Base-by-base conservation (phyloP, 2,113 vertebrate species). In the Grantiella picta region DNA sequence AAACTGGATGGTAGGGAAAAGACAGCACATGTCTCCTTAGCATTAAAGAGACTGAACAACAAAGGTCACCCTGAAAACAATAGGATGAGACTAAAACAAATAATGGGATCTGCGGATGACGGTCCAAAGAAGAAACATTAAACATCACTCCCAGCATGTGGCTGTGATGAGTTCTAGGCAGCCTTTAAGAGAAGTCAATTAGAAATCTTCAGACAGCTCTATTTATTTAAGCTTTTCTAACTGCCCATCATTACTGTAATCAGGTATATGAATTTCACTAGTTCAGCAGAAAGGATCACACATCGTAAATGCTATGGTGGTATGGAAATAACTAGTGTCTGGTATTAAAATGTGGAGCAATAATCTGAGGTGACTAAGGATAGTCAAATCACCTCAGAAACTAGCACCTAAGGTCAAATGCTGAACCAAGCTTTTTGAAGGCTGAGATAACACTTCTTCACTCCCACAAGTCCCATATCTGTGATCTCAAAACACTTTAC, bases 331-430 rank as follows among this genome's bases (percentile, higher is more conserved):
- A 75, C 70, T 75, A 18, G 44, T 86, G 90, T 96, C 96, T 96
- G 76, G 71, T 93, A 95, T 96, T 90, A 93, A 95, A 94, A 96
- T 92, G 79, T 86, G 93, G 85, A 93, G 90, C 76, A 82, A 45
- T 56, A 85, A 81, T 68, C n/a, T 60, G 57, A 81, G 82, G 52
- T 88, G 77, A 84, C 80, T 93, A 84, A 96, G 87, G 72, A 22
- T 10, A 94, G 90, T 60, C 76, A 89, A 86, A 89, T 86, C 83
- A 81, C 65, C 45, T 86, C 80, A 94, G 95, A 92, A 95, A 90
- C 56, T 64, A 64, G 35, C 47, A 88, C 64, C 79, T 84, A 59
- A 78, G 82, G 93, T 96, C 68, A 88, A 70, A 66, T 36, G 82
- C 86, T 75, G 76, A 96, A 78, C 25, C 69, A 52, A 75, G 68